These are phyloP conservation scores for Petromus typicus DNA, from an alignment of 2,113 vertebrate genomes.

Conservation along the genomic window DNA sequence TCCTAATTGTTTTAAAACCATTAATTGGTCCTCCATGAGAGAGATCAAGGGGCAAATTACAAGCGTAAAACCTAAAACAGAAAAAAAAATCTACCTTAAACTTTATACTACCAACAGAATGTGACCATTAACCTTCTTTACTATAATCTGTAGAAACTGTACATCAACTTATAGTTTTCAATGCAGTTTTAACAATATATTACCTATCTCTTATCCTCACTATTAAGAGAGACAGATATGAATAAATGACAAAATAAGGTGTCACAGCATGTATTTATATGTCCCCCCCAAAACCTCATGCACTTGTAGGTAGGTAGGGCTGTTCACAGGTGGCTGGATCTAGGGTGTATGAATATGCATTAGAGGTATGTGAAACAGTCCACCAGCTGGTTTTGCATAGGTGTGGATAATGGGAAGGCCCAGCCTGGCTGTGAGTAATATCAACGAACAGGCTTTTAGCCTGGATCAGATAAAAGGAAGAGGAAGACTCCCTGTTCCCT, in stretches of 20 bases:
- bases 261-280: neutral
- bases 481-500: neutral
- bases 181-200: neutral
- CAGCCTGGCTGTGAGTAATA: neutral
- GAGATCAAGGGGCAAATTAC: constrained; percentile 97
- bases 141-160: neutral
- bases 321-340: neutral
- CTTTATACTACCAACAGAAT: neutral
- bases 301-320: neutral
- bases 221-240: neutral
- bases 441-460: neutral
- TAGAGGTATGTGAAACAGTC: neutral
- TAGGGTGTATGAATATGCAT: neutral
- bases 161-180: constrained; percentile 7
- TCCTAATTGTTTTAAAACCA: constrained; percentile 93
- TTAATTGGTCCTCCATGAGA: constrained; percentile 98
- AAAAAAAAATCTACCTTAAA: constrained; percentile 37
- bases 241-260: neutral
- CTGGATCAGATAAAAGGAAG: neutral
- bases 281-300: neutral
- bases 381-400: neutral
- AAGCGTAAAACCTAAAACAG: constrained; percentile 93
- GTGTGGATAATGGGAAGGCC: neutral
- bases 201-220: neutral
- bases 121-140: neutral